phyloP scores from a whole-genome alignment of 2,797 vertebrate genomes.

The Darevskia mixta region DNA sequence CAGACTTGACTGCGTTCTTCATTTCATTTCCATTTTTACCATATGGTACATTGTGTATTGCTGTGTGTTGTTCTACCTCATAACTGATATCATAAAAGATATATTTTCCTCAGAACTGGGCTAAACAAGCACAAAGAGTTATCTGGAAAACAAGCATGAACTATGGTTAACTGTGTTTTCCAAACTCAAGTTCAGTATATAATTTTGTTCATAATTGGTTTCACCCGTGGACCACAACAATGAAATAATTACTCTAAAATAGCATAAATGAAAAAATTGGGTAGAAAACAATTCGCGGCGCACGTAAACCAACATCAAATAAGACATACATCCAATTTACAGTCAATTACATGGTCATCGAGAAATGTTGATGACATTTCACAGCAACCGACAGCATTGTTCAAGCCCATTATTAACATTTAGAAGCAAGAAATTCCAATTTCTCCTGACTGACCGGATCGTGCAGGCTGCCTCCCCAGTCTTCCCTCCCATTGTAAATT shows the following conservation, averaged over 20 bases:
- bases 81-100: background rate
- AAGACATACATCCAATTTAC: conserved; percentile 13
- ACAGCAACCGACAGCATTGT: background rate
- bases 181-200: background rate
- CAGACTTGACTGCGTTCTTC: background rate
- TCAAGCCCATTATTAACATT: background rate
- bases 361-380: background rate
- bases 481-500: background rate
- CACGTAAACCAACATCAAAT: background rate
- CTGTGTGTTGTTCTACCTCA: background rate
- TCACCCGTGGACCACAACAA: background rate
- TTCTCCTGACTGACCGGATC: background rate
- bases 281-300: background rate
- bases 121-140: background rate
- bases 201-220: background rate
- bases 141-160: background rate
- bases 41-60: background rate
- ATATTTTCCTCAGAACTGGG: background rate
- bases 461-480: background rate
- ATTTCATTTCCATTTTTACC: background rate
- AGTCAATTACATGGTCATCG: conserved; percentile 16
- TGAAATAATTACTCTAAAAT: background rate
- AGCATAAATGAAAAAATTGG: background rate
- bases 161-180: background rate
- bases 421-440: background rate